Evolutionary conservation across 2,888 invertebrate species (phyloP).

Genomic region (Seira ritae): DNA sequence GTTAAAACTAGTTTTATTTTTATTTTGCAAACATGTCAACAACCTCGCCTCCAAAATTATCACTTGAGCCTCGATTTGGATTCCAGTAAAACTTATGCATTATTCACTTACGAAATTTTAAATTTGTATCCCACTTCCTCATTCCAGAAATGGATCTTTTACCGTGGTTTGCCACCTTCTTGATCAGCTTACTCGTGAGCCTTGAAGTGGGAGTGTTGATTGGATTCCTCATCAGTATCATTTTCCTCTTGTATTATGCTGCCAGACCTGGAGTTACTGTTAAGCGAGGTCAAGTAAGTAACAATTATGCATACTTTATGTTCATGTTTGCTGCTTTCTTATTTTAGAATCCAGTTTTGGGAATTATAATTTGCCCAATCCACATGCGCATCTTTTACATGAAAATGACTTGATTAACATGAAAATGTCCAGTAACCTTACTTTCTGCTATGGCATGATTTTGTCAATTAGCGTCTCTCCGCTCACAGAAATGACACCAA

Average conservation of each 20-base stretch:
- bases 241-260: conserved; percentile 91
- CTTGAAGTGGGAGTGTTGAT: conserved; percentile 91
- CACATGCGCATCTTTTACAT: too few species aligned
- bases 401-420: too few species aligned
- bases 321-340: too few species aligned
- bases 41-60: conserved; percentile 72
- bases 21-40: too few species aligned
- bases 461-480: too few species aligned
- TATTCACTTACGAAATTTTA: neutral
- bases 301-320: too few species aligned
- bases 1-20: neutral
- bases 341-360: too few species aligned
- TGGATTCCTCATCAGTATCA: conserved; percentile 87
- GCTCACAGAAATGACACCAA: too few species aligned
- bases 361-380: too few species aligned
- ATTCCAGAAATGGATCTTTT: conserved; percentile 88
- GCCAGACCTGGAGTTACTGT: conserved; percentile 90
- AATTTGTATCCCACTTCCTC: neutral
- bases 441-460: too few species aligned
- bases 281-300: conserved; percentile 76
- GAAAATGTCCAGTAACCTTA: too few species aligned
- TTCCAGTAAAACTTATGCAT: neutral
- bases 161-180: conserved; percentile 89
- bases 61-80: conserved; percentile 74
- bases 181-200: conserved; percentile 88